phyloP scores from a whole-genome alignment of 2,797 vertebrate genomes.

The Adelosebastes latens region DNA sequence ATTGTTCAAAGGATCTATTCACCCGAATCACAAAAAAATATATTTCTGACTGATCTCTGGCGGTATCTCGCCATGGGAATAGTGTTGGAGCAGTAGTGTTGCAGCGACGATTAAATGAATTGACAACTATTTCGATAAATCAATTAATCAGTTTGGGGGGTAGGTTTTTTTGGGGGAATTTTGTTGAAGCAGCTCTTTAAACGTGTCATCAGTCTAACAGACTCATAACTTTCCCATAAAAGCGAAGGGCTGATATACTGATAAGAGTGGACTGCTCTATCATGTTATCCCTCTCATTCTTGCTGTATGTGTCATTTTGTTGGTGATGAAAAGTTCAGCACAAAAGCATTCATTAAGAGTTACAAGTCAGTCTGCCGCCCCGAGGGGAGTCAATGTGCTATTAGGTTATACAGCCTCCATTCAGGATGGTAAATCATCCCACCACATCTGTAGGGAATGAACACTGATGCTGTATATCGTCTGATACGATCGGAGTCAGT shows the following conservation, averaged over 20 bases:
- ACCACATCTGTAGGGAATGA: conserved; percentile 41
- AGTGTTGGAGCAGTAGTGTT: not conserved
- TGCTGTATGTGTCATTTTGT: conserved; percentile 31
- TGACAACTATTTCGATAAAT: no score
- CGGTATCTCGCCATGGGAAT: not conserved
- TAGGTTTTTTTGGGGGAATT: not conserved
- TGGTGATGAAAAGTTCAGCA: conserved; percentile 32
- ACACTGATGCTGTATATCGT: conserved; percentile 2
- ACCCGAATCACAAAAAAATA: not conserved
- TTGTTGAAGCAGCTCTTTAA: not conserved
- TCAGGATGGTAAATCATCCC: conserved; percentile 38
- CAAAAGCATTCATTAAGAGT: conserved; percentile 44
- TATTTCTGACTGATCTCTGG: not conserved
- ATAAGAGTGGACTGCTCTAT: conserved; percentile 6
- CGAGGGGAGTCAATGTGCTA: conserved; percentile 18
- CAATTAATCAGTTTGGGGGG: no score
- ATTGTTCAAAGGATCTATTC: not conserved
- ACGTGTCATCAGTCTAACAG: not conserved
- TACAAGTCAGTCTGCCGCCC: conserved; percentile 23
- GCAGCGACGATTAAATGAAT: no score
- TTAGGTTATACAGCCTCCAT: conserved; percentile 40
- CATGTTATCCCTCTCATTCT: conserved; percentile 24
- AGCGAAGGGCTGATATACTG: not conserved
- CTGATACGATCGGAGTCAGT: conserved; percentile 50
- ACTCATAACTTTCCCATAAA: conserved; percentile 13